Evolutionary conservation across 2,888 invertebrate genomes (phyloP), one percentile per base, ranked within the genome.

Genomic region (Ormyrus nitidulus): DNA sequence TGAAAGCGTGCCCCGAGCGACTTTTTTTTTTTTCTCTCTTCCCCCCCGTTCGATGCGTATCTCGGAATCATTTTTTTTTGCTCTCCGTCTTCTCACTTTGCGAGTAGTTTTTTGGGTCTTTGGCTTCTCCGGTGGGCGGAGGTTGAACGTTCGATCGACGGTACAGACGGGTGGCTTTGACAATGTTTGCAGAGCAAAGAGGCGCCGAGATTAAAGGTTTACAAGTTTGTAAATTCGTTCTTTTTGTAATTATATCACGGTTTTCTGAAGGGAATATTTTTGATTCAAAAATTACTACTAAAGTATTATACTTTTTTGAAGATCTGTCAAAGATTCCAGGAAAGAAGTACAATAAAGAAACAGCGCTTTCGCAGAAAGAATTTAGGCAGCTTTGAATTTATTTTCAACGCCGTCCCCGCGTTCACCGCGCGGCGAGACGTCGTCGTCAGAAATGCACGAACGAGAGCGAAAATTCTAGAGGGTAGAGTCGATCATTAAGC

Each of bases 61-160:
- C 34, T 34, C 46, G 7, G 34, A 34, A 34, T 34, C 34, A 34
- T 19, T 19, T 49, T 49, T 59, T 53, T 51, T 9, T 66, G 48
- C 51, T 19, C 48, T 66, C 19, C 1, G 3, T 6, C 1, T 7
- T 5, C 46, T 65, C n/a, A 5, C 2, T 34, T 53, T 66, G 10
- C 6, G 7, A 19, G 13, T 53, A 53, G 5, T 65, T 6, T n/a
- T 49, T 65, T 13, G 49, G 6, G 6, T 6, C 48, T 13, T 19
- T 6, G 59, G 59, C 65, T 44, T 34, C 11, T 53, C 19, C 1
- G 11, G 9, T 9, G 19, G 51, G 8, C 8, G 62, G 56, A 64
- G 19, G 46, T 48, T 64, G 64, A 73, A 64, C 54, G 64, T 71
- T 53, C 19, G 8, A 71, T 71, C 6, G 71, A 49, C 61, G 59